phyloP scores from a whole-genome alignment of 2,888 invertebrate species.

The Lepidocyrtoides sp. region DNA sequence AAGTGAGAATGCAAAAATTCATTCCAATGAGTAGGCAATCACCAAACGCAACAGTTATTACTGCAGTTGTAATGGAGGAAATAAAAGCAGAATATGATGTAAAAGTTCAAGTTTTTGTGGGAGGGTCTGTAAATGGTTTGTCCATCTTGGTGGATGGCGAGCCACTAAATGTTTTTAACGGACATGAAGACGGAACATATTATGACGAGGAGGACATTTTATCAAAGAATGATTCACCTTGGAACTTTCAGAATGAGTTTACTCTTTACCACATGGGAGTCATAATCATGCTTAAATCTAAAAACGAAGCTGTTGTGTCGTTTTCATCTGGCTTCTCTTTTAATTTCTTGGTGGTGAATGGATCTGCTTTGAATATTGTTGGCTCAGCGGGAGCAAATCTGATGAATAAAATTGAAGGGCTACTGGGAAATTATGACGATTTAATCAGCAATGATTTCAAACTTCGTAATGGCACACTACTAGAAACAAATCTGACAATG shows the following conservation, averaged over 20 bases:
- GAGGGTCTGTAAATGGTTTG: not conserved
- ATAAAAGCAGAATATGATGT: constrained; percentile 6
- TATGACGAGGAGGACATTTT: not conserved
- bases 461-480: not conserved
- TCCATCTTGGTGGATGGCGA: not conserved
- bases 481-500: not conserved
- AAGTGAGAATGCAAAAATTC: constrained; percentile 27
- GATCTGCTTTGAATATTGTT: constrained; percentile 22
- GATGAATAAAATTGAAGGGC: constrained; percentile 12
- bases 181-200: not conserved
- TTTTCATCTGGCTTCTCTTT: constrained; percentile 21
- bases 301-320: not conserved
- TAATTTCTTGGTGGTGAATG: constrained; percentile 12
- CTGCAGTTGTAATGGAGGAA: constrained; percentile 44
- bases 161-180: not conserved
- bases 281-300: not conserved
- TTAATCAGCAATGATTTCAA: not conserved
- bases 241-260: constrained; percentile 29
- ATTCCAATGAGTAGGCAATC: too few species aligned
- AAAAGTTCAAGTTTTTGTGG: constrained; percentile 6
- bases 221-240: not conserved
- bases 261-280: not conserved
- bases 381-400: not conserved
- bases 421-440: constrained; percentile 27
- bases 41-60: constrained; percentile 13